Evolutionary conservation across 2,113 vertebrate genomes (phyloP).

Genomic region (Rhinopithecus roxellana): DNA sequence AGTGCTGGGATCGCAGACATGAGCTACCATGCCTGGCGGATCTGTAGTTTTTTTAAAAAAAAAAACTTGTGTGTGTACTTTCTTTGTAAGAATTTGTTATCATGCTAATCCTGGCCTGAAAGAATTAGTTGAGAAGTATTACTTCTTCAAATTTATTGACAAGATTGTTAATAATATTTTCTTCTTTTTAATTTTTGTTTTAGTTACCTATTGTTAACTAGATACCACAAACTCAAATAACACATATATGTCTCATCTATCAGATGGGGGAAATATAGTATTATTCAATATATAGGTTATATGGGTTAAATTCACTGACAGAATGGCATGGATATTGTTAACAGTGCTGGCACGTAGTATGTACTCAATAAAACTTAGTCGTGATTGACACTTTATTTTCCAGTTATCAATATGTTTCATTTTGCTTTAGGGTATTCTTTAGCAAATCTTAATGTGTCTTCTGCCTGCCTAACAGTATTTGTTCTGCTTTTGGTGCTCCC

Average conservation of each 20-base stretch:
- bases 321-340: not conserved
- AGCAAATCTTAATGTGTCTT: not conserved
- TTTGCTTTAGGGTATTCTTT: not conserved
- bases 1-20: too few species aligned
- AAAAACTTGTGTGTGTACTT: not conserved
- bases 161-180: conserved; percentile 11
- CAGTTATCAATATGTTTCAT: not conserved
- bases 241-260: not conserved
- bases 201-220: not conserved
- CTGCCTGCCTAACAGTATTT: not conserved
- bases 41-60: not conserved
- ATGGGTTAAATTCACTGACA: not conserved
- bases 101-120: not conserved
- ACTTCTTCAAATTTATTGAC: not conserved
- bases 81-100: not conserved
- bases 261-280: not conserved
- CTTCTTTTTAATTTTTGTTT: not conserved
- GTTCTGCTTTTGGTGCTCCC: not conserved
- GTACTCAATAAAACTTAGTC: not conserved
- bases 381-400: not conserved
- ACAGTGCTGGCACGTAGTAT: not conserved
- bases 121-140: not conserved
- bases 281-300: not conserved
- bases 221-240: not conserved
- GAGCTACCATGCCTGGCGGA: too few species aligned